These are phyloP conservation scores for Drosophila sproati DNA, from an alignment of 1,140 invertebrate species.

Conservation along the genomic window DNA sequence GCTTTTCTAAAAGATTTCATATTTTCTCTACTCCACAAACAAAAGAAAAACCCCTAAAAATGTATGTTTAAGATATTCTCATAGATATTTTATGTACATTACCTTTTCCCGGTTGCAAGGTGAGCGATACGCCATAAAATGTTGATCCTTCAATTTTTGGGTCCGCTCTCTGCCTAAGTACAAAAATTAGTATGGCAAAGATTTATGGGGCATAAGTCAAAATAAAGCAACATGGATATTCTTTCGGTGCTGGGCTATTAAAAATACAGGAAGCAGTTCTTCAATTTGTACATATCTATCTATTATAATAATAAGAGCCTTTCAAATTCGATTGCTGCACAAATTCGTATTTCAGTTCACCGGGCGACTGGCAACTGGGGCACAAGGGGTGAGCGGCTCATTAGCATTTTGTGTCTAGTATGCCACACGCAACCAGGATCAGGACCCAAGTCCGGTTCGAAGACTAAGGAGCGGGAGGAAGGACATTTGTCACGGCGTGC, in stretches of 20 bases:
- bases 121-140: too few relatives aligned
- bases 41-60: not conserved
- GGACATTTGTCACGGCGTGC: conserved; percentile 60
- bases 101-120: too few relatives aligned
- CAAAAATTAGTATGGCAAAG: too few relatives aligned
- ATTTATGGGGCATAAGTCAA: too few relatives aligned
- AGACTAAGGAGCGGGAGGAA: not conserved
- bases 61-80: not conserved
- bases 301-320: not conserved
- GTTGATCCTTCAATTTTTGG: too few relatives aligned
- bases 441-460: too few relatives aligned
- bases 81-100: not conserved
- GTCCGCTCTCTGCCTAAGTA: too few relatives aligned
- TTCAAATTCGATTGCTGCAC: not conserved
- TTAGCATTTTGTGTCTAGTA: conserved; percentile 23
- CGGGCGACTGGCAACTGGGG: conserved; percentile 4
- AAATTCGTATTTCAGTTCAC: not conserved
- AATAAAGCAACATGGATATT: too few relatives aligned
- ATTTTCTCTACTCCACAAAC: not conserved
- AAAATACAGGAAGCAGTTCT: too few relatives aligned
- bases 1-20: not conserved
- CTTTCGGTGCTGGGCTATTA: too few relatives aligned
- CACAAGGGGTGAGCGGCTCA: conserved; percentile 12
- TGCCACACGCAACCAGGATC: conserved; percentile 34
- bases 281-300: not conserved